A percentile compares a stretch with the other conserved stretches of the same genome.
Evolutionary conservation across 1,140 invertebrate genomes (phyloP).

Genomic region (Dryas iulia): DNA sequence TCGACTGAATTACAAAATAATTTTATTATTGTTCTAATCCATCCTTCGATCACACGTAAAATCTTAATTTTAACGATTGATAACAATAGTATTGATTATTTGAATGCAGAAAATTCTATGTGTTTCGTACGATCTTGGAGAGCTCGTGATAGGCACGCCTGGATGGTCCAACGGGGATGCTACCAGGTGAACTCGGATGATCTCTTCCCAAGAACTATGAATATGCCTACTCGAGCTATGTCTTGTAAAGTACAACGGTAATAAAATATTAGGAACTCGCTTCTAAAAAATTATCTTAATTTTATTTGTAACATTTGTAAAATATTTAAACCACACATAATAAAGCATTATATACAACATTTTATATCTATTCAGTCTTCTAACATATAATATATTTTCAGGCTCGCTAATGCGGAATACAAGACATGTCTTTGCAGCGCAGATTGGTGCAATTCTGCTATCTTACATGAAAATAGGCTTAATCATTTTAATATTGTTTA

Average conservation of each 20-base stretch:
- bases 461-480: neutral
- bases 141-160: conserved; percentile 55
- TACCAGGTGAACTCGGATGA: conserved; percentile 47
- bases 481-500: neutral
- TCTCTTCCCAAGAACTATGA: conserved; percentile 35
- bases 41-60: too few relatives aligned
- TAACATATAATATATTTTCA: conserved; percentile 38
- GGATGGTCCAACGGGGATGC: conserved; percentile 71
- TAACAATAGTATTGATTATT: too few relatives aligned
- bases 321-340: too few relatives aligned
- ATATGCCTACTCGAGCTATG: conserved; percentile 54
- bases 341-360: too few relatives aligned
- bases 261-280: too few relatives aligned
- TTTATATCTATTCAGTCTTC: too few relatives aligned
- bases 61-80: too few relatives aligned
- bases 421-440: conserved; percentile 66
- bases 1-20: too few relatives aligned
- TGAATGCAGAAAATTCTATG: conserved; percentile 52
- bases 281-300: too few relatives aligned
- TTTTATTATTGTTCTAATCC: too few relatives aligned
- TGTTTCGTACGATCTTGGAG: conserved; percentile 69
- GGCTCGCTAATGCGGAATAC: conserved; percentile 61
- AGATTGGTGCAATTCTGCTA: conserved; percentile 57
- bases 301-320: too few relatives aligned
- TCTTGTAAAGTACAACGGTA: conserved; percentile 60